A percentile compares a stretch with the other conserved stretches of the same genome.
Evolutionary conservation across 2,797 vertebrate species (phyloP).

Genomic region (Chiropotes sagulatus): DNA sequence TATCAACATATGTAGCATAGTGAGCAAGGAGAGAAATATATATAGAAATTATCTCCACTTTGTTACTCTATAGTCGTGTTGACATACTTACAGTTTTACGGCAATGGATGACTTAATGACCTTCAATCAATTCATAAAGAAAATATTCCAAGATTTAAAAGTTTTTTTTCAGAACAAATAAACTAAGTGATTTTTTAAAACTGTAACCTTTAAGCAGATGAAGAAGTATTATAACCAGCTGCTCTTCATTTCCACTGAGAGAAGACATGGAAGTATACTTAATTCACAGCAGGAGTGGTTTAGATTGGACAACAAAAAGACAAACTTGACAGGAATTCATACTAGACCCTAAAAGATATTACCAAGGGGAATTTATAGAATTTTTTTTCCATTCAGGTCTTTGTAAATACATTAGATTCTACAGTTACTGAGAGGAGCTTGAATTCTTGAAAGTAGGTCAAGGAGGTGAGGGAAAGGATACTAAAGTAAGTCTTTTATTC

Average conservation of each 20-base stretch:
- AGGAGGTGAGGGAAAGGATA: not conserved
- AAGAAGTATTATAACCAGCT: constrained; percentile 13
- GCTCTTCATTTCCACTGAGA: constrained; percentile 39
- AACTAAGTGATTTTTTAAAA: not conserved
- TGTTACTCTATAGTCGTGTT: not conserved
- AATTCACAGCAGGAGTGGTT: constrained; percentile 51
- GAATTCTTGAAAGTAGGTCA: constrained; percentile 15
- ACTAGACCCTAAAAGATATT: not conserved
- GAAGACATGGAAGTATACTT: not conserved
- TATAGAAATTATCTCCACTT: not conserved
- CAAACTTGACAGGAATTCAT: constrained; percentile 54
- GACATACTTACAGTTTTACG: not conserved
- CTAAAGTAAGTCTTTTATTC: not conserved
- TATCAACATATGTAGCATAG: not conserved
- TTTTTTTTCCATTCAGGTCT: not conserved
- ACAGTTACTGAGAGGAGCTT: not conserved
- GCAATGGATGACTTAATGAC: not conserved
- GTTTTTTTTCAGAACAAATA: not conserved
- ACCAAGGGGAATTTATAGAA: not conserved
- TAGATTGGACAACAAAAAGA: constrained; percentile 22
- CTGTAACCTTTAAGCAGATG: constrained; percentile 26
- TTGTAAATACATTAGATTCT: constrained; percentile 48
- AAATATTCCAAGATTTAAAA: not conserved
- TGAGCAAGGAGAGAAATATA: not conserved
- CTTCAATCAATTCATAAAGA: not conserved